phyloP scores from a whole-genome alignment of 2,797 vertebrate genomes.

The Steatocranus sp. region DNA sequence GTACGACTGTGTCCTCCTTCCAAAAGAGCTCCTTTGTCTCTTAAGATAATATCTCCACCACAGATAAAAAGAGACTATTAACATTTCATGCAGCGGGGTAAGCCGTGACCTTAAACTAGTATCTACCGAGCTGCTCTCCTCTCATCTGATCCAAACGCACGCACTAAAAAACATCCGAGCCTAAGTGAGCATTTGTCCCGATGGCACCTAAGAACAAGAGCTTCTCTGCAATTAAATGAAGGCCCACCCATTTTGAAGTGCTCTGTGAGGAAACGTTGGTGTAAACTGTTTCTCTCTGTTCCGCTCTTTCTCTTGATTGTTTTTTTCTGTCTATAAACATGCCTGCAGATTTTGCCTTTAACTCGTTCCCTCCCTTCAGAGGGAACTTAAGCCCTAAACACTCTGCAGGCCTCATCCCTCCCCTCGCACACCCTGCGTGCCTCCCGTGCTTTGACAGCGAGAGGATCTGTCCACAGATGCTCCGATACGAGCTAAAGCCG shows the following conservation, averaged over 20 bases:
- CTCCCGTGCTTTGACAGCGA: slow-evolving; percentile 14
- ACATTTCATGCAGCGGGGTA: slow-evolving; percentile 10
- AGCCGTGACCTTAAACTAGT: slow-evolving; percentile 25
- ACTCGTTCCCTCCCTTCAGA: not conserved
- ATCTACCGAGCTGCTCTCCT: slow-evolving; percentile 7
- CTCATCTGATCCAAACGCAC: slow-evolving; percentile 20
- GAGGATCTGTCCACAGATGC: not conserved
- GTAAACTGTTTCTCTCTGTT: not conserved
- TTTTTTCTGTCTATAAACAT: not conserved
- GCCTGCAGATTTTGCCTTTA: not conserved
- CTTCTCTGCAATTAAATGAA: not conserved
- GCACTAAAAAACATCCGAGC: not conserved
- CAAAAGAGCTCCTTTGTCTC: slow-evolving; percentile 22
- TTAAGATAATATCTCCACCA: slow-evolving; percentile 40
- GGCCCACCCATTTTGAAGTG: not conserved
- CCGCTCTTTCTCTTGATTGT: not conserved
- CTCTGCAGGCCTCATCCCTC: not conserved
- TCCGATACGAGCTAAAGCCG: not conserved
- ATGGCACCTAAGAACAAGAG: not conserved
- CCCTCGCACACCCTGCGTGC: slow-evolving; percentile 33
- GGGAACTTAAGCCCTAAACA: not conserved
- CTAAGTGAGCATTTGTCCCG: slow-evolving; percentile 13
- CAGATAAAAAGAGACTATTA: slow-evolving; percentile 28
- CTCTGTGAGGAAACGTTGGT: not conserved
- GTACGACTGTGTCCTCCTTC: not conserved